phyloP scores from a whole-genome alignment of 2,888 invertebrate genomes.

The Mamestra brassicae region DNA sequence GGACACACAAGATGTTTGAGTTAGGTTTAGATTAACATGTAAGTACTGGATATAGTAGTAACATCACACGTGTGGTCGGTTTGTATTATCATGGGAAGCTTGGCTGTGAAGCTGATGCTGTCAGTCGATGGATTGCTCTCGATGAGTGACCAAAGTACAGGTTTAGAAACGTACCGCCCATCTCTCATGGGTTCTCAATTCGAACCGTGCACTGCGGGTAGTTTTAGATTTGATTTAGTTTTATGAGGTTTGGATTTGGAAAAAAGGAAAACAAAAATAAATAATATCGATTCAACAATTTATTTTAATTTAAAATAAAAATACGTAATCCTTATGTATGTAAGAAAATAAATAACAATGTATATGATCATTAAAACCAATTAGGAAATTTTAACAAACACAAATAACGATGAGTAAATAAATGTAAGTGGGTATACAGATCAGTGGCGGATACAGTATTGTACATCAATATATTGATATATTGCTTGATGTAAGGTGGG shows the following conservation, averaged over 20 bases:
- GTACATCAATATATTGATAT: slow-evolving; percentile 66
- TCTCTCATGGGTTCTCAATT: slow-evolving; percentile 40
- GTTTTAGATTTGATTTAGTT: slow-evolving; percentile 55
- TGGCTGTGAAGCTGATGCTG: slow-evolving; percentile 63
- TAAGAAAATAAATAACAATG: slow-evolving; percentile 66
- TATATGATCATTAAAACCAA: slow-evolving; percentile 62
- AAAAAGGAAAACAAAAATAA: slow-evolving; percentile 68
- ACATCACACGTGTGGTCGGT: slow-evolving; percentile 57
- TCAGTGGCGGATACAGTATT: slow-evolving; percentile 63
- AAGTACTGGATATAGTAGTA: slow-evolving; percentile 21
- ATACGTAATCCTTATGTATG: slow-evolving; percentile 62
- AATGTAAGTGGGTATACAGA: slow-evolving; percentile 65
- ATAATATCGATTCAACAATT: slow-evolving; percentile 67
- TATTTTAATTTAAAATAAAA: slow-evolving; percentile 71
- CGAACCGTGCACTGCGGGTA: slow-evolving; percentile 52
- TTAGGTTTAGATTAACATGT: slow-evolving; percentile 15
- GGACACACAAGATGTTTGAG: slow-evolving; percentile 40
- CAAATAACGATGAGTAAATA: slow-evolving; percentile 66
- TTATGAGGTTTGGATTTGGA: slow-evolving; percentile 62
- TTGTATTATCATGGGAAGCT: slow-evolving; percentile 61
- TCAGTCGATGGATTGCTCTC: slow-evolving; percentile 57
- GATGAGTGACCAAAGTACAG: slow-evolving; percentile 57
- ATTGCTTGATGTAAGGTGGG: slow-evolving; percentile 86
- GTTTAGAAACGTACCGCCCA: slow-evolving; percentile 55
- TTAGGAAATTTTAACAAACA: slow-evolving; percentile 63